Base-by-base conservation (phyloP, 2,888 invertebrate genomes). In the Stenodera caucasica region DNA sequence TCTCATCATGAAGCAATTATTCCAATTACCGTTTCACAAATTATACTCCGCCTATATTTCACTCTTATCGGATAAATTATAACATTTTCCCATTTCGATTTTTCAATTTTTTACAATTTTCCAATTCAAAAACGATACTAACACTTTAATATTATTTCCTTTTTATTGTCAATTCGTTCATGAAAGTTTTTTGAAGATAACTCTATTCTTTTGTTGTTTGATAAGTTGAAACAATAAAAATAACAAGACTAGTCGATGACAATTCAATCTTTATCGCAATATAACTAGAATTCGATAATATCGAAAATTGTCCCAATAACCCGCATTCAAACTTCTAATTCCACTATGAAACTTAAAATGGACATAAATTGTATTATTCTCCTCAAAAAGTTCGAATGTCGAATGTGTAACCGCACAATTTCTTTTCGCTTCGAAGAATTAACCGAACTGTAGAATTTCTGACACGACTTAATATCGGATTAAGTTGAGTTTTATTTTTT, bases 1-100 rank as follows among this genome's bases (percentile, higher is more conserved):
- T 66, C 71, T 70, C 70, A 71, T 72, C 71, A 71, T 70, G 70
- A 67, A 68, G 66, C 70, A 72, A 71, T 72, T 72, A 72, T 68
- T 69, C 63, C 71, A 71, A 71, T 72, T 72, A 72, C 71, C 69
- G 68, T 64, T 68, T 68, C 68, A 67, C 68, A 69, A 70, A 67
- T 67, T 68, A 66, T 67, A 67, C 67, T 63, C 64, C 62, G 61
- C 55, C 68, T 66, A 64, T 57, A 49, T 59, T 67, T 66, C 61
- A 61, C 65, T 63, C 60, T 65, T 68, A 70, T 71, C 68, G 61
- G 65, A 68, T 70, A 67, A 70, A 67, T 69, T 68, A 65, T 67
- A 65, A 62, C 67, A 63, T 58, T 58, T 56, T 67, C 65, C 61
- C 66, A 61, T 59, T 57, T 55, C 55, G 53, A 32, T 58, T 35